These are phyloP conservation scores for Anthoscopus minutus DNA, from an alignment of 2,113 vertebrate species.

Conservation along the genomic window DNA sequence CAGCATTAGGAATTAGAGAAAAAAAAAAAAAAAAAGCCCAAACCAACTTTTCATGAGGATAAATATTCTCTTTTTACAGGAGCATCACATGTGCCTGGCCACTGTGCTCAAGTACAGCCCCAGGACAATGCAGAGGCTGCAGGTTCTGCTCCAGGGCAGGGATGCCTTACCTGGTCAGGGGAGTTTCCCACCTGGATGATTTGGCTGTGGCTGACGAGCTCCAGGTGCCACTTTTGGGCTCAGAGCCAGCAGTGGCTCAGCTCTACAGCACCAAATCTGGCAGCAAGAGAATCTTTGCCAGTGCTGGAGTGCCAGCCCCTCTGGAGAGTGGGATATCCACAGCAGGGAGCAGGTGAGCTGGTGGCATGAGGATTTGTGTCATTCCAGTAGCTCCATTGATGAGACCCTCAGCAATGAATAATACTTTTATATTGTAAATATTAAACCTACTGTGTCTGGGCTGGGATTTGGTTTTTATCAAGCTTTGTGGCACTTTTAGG, in stretches of 20 bases:
- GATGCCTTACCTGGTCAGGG: slow-evolving; percentile 80
- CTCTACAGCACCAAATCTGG: slow-evolving; percentile 84
- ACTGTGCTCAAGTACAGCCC: slow-evolving; percentile 87
- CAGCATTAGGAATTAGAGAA: slow-evolving; percentile 78
- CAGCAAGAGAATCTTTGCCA: slow-evolving; percentile 74
- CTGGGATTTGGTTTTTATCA: not conserved
- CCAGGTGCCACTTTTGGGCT: slow-evolving; percentile 79
- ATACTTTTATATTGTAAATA: not conserved
- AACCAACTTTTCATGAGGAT: slow-evolving; percentile 51
- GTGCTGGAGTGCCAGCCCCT: slow-evolving; percentile 72
- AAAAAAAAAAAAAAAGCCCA: not conserved
- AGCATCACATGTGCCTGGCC: slow-evolving; percentile 82
- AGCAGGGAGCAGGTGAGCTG: slow-evolving; percentile 76
- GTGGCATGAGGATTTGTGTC: not conserved
- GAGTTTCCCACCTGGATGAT: slow-evolving; percentile 79
- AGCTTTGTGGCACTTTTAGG: not conserved
- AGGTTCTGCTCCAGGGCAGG: slow-evolving; percentile 73
- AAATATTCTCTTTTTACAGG: slow-evolving; percentile 67
- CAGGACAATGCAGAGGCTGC: slow-evolving; percentile 77
- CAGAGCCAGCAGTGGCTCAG: slow-evolving; percentile 77
- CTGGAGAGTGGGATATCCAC: slow-evolving; percentile 74
- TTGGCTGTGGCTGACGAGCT: slow-evolving; percentile 84
- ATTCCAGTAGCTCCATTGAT: not conserved
- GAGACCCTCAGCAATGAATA: not conserved
- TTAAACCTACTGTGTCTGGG: not conserved